Base-by-base conservation (phyloP, 2,113 vertebrate genomes). In the Gracilinanus agilis region DNA sequence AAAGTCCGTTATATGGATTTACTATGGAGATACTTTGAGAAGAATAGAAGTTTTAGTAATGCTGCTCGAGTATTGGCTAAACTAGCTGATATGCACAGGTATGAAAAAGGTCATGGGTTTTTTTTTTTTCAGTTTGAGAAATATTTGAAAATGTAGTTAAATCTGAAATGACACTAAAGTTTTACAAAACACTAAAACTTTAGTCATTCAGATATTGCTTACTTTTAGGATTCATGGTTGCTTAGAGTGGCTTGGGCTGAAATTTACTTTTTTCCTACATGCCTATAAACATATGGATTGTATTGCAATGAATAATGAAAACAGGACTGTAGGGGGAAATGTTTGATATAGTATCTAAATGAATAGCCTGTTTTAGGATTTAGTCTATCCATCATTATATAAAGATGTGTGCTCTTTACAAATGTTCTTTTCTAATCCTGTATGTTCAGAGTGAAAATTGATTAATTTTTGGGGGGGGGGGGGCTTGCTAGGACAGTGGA, bases 1-100 rank as follows among this genome's bases (percentile, higher is more conserved):
- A 99, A 99, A 98, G 99, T 99, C 54, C 99, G 99, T 93, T 99
- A 99, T 27, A 99, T 99, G 99, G 99, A 99, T 98, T 98, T 99
- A 91, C 97, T 99, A 27, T 99, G 99, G 99, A 98, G 99, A 95
- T 99, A 99, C 97, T 99, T 99, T 19, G 99, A 99, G 98, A 99
- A 99, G 98, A 99, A 99, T 96, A 99, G 99, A 90, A 99, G 98
- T 97, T 99, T 99, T 94, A 99, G 99, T 97, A 99, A 99, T 93
- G 99, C 99, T 3, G 99, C 99, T 40, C 99, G 99, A 19, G 99
- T 99, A 0, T 98, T 99, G 90, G 99, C 99, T 53, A 99, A 99
- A 34, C 96, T 99, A 24, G 99, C 99, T 44, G 99, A 99, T 97
- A 99, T 99, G 98, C 99, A 99, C 96, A 99, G 99, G 99, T 99